phyloP scores from a whole-genome alignment of 1,140 invertebrate species.

The Drosophila orosa region DNA sequence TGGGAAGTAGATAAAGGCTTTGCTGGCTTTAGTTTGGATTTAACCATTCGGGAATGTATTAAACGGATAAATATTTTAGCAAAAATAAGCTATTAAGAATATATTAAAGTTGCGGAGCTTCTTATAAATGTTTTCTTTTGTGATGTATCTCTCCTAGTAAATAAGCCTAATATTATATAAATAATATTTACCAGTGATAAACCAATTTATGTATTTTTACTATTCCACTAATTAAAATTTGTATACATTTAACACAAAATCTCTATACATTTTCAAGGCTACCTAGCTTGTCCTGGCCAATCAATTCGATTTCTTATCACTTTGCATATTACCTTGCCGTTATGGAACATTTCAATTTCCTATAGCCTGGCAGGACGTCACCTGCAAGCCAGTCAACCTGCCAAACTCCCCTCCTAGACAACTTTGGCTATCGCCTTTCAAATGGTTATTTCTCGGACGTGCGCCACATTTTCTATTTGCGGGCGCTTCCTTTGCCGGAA shows the following conservation, averaged over 20 bases:
- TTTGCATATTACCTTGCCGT: conserved; percentile 60
- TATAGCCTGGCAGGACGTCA: conserved; percentile 36
- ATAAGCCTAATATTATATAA: background rate
- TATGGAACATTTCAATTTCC: conserved; percentile 73
- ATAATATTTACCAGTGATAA: background rate
- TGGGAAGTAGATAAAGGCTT: too few species aligned
- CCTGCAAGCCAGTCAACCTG: background rate
- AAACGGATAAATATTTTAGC: background rate
- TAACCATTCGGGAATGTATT: background rate
- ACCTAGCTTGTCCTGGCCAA: background rate
- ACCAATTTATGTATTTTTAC: background rate
- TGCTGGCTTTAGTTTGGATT: background rate
- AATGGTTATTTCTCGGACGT: conserved; percentile 53
- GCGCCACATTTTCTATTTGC: conserved; percentile 59
- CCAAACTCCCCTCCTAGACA: conserved; percentile 5
- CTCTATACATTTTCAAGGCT: too few species aligned
- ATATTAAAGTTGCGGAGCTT: background rate
- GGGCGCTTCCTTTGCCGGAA: conserved; percentile 69
- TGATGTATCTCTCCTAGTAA: background rate
- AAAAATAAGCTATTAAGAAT: too few species aligned
- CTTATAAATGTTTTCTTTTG: background rate
- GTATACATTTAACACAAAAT: background rate
- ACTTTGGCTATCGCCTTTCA: conserved; percentile 64
- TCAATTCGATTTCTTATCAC: conserved; percentile 39
- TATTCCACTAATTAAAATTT: background rate